phyloP scores from a whole-genome alignment of 1,140 invertebrate species.

The Pogonomyrmex barbatus region DNA sequence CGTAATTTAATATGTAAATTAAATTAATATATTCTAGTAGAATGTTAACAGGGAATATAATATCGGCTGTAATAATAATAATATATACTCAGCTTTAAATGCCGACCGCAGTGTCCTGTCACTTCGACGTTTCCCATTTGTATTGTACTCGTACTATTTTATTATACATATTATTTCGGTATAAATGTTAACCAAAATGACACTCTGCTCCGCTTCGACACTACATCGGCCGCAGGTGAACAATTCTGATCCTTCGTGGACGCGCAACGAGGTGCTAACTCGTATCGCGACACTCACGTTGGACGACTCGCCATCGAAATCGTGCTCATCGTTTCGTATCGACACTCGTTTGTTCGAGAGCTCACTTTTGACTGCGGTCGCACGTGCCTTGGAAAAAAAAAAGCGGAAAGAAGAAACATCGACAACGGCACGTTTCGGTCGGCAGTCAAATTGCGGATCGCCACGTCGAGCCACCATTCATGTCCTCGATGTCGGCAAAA shows the following conservation, averaged over 20 bases:
- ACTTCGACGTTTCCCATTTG: slow-evolving; percentile 6
- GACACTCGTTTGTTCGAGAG: slow-evolving; percentile 22
- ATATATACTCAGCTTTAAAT: neutral
- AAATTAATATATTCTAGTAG: neutral
- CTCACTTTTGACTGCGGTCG: slow-evolving; percentile 24
- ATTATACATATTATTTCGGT: neutral
- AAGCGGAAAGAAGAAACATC: neutral
- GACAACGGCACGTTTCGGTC: neutral
- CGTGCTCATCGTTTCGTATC: slow-evolving; percentile 7
- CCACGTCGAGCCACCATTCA: slow-evolving; percentile 9
- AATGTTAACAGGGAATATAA: neutral
- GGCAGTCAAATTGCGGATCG: neutral
- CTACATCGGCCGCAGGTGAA: neutral
- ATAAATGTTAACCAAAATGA: neutral
- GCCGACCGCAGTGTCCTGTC: neutral
- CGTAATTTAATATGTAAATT: neutral
- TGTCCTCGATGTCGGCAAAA: neutral
- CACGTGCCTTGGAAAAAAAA: neutral
- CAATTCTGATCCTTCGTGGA: slow-evolving; percentile 25
- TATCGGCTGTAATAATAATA: neutral
- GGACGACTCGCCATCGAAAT: neutral
- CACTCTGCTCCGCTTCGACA: neutral
- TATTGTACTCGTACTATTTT: neutral
- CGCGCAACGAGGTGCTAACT: neutral
- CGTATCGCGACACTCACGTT: neutral